Evolutionary conservation across 2,113 vertebrate genomes (phyloP), one percentile per base, ranked within the genome.

Genomic region (Vulpes ferrilata): DNA sequence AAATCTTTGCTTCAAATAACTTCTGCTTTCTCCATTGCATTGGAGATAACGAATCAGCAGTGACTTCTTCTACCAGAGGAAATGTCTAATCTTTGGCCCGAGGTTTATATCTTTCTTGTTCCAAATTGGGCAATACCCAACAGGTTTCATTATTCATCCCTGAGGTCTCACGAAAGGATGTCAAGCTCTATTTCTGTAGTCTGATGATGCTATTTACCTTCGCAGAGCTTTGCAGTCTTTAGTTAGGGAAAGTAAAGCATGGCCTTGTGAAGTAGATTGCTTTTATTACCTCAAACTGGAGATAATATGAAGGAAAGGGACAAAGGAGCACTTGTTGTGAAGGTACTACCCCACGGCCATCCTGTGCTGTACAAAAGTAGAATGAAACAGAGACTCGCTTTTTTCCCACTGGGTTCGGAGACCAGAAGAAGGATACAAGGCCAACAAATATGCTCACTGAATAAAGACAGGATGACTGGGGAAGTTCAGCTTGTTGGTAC

Each of bases 101-200:
- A 73, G 30, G 71, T 60, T 27, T 67, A 9, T 43, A 64, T 7
- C 22, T 60, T 83, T 71, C 20, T 73, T 79, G 55, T 73, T 38
- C 60, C 88, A 82, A 94, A 91, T 22, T 22, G 43, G 81, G 38
- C 22, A 43, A 38, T 53, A 59, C 3, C 11, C 73, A 87, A 87
- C 69, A 48, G 60, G 27, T 92, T 90, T 94, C 67, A 92, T 62
- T 48, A 69, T 53, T 90, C 32, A 76, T 67, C 57, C 60, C 38
- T 25, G 15, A 91, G 78, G 51, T 67, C 55, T 91, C 59, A 84
- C 25, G 78, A 65, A 93, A 69, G 11, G 76, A 67, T 48, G 6
- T 69, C 57, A 93, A 67, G 19, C 89, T 92, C n/a, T 95, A 32
- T 80, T 89, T 93, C 53, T 62, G 22, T 30, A 53, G 48, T 86